Base-by-base conservation (phyloP, 2,797 vertebrate genomes). In the Apogon talboti region DNA sequence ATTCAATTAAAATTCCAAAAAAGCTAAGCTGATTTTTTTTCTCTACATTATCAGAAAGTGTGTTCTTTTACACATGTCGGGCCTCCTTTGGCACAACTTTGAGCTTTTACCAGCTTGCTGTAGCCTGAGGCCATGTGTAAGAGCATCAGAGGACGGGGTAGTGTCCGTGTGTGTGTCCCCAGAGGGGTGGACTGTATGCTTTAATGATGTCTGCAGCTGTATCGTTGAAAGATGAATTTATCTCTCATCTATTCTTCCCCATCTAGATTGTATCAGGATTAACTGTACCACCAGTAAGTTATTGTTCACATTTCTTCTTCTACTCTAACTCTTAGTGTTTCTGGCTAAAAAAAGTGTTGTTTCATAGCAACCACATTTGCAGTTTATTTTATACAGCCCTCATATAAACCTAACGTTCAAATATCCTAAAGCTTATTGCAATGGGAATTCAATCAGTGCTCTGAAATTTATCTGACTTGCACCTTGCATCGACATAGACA, bases 261-360 rank as follows among this genome's bases (percentile, higher is more conserved):
- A 95, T 99, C 97, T 98, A 99, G 98, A 99, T 96, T 99, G 98
- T 99, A 95, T 97, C 96, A 99, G 96, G 97, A 99, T 97, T 94
- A 99, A 98, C 97, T 99, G 98, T 98, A 96, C 98, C 93, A 94
- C 96, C 95, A 99, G 98, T 99, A 99, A 99, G 98, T 99, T 93
- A 94, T 94, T 94, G 96, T 96, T 98, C 95, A 95, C 95, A 94
- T 96, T 95, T 81, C 72, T 79, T 84, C 71, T 83, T 55, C 66
- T 79, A 64, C 60, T 87, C 44, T 79, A 24, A 35, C 58, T 79
- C 59, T 49, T 47, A 40, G 21, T 88, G 53, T 72, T 78, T 82
- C 54, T 83, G 47, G 38, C 21, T 55, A n/a, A n/a, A n/a, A 24
- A 8, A 58, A 46, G 51, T 77, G 42, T 58, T 61, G 7, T 66